Conservation (phyloP, 2,797 vertebrate genomes). For the Scolopax rusticola region DNA sequence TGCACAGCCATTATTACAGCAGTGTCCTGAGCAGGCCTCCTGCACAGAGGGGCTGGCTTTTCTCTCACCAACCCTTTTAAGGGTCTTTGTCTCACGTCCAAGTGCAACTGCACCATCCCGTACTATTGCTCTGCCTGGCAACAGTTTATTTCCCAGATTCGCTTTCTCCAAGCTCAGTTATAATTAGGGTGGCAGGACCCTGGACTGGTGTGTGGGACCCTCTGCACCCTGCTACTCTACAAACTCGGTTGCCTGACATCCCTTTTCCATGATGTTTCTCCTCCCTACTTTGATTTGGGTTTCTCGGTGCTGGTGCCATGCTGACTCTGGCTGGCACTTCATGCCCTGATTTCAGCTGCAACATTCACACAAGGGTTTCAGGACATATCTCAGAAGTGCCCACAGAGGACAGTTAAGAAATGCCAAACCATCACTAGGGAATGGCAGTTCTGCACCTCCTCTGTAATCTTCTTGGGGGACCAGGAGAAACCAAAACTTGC, state of each 20-base stretch:
- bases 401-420: not conserved
- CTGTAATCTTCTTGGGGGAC: not conserved
- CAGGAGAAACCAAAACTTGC: not conserved
- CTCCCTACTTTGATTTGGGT: not conserved
- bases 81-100: not conserved
- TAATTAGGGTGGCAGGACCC: not conserved
- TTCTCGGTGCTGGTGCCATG: not conserved
- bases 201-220: not conserved
- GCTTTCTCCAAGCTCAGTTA: not conserved
- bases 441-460: not conserved
- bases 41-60: not conserved
- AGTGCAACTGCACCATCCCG: not conserved
- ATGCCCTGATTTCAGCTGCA: not conserved
- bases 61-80: not conserved
- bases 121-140: not conserved
- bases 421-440: not conserved
- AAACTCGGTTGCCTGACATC: not conserved
- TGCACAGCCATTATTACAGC: not conserved
- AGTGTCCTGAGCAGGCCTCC: not conserved
- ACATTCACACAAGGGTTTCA: not conserved
- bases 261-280: not conserved
- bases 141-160: not conserved
- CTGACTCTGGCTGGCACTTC: not conserved
- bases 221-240: not conserved
- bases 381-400: fast-evolving